A percentile compares a stretch with the other conserved stretches of the same genome.
These are phyloP conservation scores for Lithophane semibrunnea DNA, from an alignment of 2,888 invertebrate genomes.

Conservation along the genomic window DNA sequence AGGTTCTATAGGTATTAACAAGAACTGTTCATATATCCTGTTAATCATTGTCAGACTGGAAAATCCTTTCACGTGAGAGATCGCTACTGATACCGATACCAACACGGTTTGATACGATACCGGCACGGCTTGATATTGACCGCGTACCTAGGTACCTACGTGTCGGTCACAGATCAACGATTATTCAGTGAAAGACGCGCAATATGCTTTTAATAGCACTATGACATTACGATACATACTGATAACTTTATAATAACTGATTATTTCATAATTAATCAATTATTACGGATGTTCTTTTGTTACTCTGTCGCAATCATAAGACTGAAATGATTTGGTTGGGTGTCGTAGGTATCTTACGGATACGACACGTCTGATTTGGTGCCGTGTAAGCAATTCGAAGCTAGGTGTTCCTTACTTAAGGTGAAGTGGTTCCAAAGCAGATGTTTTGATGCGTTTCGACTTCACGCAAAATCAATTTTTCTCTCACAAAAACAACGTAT, in stretches of 20 bases:
- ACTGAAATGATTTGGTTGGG: not conserved
- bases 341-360: not conserved
- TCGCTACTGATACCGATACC: constrained; percentile 41
- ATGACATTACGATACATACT: constrained; percentile 6
- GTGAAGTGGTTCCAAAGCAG: no score
- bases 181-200: constrained; percentile 23
- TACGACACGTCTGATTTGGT: not conserved
- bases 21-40: constrained; percentile 48
- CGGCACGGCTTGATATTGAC: not conserved
- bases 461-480: no score
- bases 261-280: constrained; percentile 33
- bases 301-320: constrained; percentile 14
- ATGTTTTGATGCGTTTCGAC: no score
- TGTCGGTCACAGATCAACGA: constrained; percentile 43
- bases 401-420: not conserved
- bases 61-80: constrained; percentile 51
- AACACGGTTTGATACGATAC: not conserved
- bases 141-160: constrained; percentile 3
- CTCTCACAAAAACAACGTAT: no score
- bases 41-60: constrained; percentile 49
- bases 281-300: not conserved
- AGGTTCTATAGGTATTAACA: constrained; percentile 30
- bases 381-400: no score
- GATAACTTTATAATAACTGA: constrained; percentile 22
- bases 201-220: constrained; percentile 36